A percentile compares a stretch with the other conserved stretches of the same genome.
Conservation (phyloP, 1,140 invertebrate genomes). For the Drosophila rufa region DNA sequence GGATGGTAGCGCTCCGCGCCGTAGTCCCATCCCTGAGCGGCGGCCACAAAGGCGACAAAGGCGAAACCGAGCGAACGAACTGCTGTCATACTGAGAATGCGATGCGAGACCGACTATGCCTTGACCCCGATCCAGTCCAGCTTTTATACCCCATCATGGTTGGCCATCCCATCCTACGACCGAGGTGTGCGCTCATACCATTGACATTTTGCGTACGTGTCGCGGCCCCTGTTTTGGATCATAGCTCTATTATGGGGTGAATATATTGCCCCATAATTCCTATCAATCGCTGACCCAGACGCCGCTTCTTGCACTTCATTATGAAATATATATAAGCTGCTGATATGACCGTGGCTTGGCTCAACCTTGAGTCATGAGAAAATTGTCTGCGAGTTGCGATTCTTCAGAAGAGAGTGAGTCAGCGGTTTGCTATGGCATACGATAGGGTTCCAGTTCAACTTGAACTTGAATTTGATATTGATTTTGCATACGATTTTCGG, state of each 20-base stretch:
- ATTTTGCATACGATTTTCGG: too few relatives aligned
- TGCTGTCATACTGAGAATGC: constrained; percentile 47
- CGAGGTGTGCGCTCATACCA: constrained; percentile 50
- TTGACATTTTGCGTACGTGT: constrained; percentile 69
- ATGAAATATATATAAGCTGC: constrained; percentile 33
- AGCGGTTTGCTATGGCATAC: neutral
- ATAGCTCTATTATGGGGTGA: constrained; percentile 19
- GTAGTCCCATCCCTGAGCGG: constrained; percentile 31
- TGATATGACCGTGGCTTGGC: neutral
- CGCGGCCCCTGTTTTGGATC: constrained; percentile 37
- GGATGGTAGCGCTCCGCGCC: constrained; percentile 14
- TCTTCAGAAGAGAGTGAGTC: constrained; percentile 15
- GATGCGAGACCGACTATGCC: constrained; percentile 48
- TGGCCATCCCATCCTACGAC: constrained; percentile 8
- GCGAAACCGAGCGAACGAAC: constrained; percentile 12
- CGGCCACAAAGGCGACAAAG: constrained; percentile 34
- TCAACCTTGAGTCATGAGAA: constrained; percentile 56
- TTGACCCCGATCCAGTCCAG: constrained; percentile 37
- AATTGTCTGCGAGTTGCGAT: constrained; percentile 50
- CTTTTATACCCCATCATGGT: constrained; percentile 53
- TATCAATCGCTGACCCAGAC: constrained; percentile 45
- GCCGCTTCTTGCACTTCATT: constrained; percentile 35
- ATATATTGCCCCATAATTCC: constrained; percentile 27
- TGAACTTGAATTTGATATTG: neutral
- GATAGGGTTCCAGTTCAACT: neutral